These are phyloP conservation scores for Matsumurasca onukii DNA, from an alignment of 1,140 invertebrate species.

Conservation along the genomic window DNA sequence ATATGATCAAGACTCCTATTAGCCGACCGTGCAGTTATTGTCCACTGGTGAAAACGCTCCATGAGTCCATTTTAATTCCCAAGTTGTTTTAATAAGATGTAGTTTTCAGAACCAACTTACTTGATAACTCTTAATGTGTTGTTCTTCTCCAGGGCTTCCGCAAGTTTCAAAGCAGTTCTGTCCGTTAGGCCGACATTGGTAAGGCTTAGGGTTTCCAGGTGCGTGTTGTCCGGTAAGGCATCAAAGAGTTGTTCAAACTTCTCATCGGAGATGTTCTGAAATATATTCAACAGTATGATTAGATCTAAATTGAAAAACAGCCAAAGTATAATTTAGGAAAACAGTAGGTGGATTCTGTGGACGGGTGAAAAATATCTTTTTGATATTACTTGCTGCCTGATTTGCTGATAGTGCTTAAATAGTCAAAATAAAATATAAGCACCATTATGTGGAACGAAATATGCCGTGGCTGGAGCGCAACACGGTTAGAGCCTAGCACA, in stretches of 20 bases:
- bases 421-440: no score
- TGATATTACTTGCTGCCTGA: no score
- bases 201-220: constrained; percentile 88
- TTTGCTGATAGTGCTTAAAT: no score
- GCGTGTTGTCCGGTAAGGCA: constrained; percentile 85
- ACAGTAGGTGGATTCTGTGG: neutral
- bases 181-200: constrained; percentile 94
- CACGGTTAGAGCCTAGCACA: no score
- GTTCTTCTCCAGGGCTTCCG: constrained; percentile 84
- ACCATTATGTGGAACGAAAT: no score
- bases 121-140: constrained; percentile 86
- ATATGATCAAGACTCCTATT: no score
- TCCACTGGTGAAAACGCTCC: no score
- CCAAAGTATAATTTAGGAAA: neutral
- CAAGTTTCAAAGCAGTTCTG: constrained; percentile 77
- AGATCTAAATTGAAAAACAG: neutral
- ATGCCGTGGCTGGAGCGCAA: no score
- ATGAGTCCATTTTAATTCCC: no score
- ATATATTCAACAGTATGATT: constrained; percentile 39
- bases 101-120: no score
- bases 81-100: no score
- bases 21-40: no score
- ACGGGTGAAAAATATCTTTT: neutral
- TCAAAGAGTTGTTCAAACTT: constrained; percentile 89
- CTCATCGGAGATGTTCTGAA: constrained; percentile 95